These are phyloP conservation scores for Numida meleagris DNA, from an alignment of 2,113 vertebrate genomes.

Conservation along the genomic window DNA sequence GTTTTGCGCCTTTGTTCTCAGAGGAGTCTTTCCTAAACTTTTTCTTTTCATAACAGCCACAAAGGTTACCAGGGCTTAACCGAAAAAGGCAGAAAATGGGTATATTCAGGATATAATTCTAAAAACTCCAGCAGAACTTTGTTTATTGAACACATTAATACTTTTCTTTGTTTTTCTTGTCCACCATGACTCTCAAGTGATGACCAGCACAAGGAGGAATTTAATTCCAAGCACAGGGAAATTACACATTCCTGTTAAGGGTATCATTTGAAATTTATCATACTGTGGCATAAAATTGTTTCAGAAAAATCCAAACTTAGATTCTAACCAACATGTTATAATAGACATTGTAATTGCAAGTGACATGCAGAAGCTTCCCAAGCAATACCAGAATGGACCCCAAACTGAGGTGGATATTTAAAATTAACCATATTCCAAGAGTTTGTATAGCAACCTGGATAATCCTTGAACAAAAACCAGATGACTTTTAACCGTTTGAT, in stretches of 20 bases:
- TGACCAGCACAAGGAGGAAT: neutral
- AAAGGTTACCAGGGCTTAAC: neutral
- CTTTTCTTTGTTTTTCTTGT: neutral
- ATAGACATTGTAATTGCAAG: neutral
- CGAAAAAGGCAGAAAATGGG: neutral
- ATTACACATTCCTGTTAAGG: neutral
- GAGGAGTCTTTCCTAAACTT: neutral
- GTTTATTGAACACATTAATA: neutral
- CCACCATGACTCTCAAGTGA: neutral
- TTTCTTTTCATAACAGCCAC: neutral
- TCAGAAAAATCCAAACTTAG: neutral
- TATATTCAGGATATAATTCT: neutral
- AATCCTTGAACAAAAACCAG: neutral
- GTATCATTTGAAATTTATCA: neutral
- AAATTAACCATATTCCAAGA: neutral
- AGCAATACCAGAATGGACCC: neutral
- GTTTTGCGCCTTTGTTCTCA: neutral
- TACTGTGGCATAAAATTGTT: neutral
- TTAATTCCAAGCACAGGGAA: neutral
- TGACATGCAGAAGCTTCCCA: neutral
- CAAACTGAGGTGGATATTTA: neutral
- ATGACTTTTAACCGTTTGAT: neutral
- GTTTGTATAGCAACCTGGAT: neutral
- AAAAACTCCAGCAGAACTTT: neutral
- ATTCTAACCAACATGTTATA: accelerated